Conservation (phyloP, 2,113 vertebrate species). For the Craseonycteris thonglongyai region DNA sequence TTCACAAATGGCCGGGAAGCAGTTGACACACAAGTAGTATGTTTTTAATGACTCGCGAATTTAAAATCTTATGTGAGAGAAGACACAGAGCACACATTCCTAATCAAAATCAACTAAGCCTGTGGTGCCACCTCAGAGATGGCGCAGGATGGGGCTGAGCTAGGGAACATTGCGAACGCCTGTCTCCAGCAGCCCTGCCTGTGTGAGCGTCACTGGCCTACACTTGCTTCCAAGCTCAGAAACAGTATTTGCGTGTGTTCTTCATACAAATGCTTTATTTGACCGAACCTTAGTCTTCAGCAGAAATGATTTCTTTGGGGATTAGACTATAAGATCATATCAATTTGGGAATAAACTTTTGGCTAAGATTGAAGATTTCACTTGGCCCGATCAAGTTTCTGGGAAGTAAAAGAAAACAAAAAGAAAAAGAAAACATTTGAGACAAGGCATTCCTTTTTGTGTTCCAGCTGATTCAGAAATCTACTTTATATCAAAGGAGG, state of each 20-base stretch:
- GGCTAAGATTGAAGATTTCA: background rate
- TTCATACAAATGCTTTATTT: constrained; percentile 2
- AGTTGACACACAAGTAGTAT: background rate
- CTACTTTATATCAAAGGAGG: background rate
- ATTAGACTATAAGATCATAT: background rate
- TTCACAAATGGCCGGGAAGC: constrained; percentile 13
- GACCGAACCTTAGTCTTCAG: background rate
- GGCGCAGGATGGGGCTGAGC: background rate
- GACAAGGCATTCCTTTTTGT: background rate
- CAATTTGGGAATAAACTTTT: constrained; percentile 21
- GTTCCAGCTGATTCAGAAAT: constrained; percentile 20
- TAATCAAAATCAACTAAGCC: background rate
- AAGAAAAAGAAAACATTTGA: background rate
- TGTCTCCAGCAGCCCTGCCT: background rate
- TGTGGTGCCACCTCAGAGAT: background rate
- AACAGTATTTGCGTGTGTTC: background rate
- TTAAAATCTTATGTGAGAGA: background rate
- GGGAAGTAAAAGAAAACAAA: background rate
- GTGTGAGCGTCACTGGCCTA: background rate
- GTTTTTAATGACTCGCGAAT: constrained; percentile 31
- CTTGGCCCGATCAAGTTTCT: background rate
- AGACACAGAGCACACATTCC: background rate
- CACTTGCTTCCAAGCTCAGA: background rate
- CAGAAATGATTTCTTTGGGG: background rate
- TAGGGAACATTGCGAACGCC: background rate